Base-by-base conservation (phyloP, 2,797 vertebrate species). In the Hyperoplus immaculatus region DNA sequence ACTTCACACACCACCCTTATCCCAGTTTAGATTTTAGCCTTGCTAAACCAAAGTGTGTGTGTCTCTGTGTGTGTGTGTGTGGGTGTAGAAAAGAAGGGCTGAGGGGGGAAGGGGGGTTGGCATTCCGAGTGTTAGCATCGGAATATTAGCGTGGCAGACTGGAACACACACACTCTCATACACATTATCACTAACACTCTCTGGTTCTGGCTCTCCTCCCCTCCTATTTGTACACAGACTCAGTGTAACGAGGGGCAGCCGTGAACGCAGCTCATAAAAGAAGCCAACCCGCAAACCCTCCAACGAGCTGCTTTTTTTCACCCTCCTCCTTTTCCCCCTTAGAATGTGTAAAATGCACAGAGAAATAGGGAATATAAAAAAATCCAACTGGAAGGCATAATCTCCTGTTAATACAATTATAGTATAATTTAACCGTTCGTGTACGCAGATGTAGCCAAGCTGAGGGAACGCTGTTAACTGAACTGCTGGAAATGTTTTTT, bases 211-310 rank as follows among this genome's bases (percentile, higher is more conserved):
- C 96, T 95, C 95, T 94, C 94, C 95, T 95, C 96, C 97, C 94
- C 95, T 95, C 96, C 96, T 97, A 96, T 98, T 98, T 98, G 96
- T 97, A 98, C 97, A 97, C 96, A 97, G 95, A 96, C 95, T 95
- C 95, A 77, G 78, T 78, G 85, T 90, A 96, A 96, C 94, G 96
- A 96, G 96, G 96, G 97, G 95, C 94, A 96, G 95, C 96, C 95
- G 94, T 94, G 96, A 97, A 97, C 95, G 95, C 95, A 97, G 96
- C 96, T 97, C 96, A 87, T 98, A 98, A 98, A 99, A 91, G 79
- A 87, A 87, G 84, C 87, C 86, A 96, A 97, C 96, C 95, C 96
- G 93, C 97, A 97, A 96, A 87, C 83, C 81, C 94, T 95, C 29
- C 95, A 96, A 82, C 87, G 84, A 89, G 95, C 95, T 83, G 75